Conservation (phyloP, 2,113 vertebrate genomes). For the Stegastes partitus region DNA sequence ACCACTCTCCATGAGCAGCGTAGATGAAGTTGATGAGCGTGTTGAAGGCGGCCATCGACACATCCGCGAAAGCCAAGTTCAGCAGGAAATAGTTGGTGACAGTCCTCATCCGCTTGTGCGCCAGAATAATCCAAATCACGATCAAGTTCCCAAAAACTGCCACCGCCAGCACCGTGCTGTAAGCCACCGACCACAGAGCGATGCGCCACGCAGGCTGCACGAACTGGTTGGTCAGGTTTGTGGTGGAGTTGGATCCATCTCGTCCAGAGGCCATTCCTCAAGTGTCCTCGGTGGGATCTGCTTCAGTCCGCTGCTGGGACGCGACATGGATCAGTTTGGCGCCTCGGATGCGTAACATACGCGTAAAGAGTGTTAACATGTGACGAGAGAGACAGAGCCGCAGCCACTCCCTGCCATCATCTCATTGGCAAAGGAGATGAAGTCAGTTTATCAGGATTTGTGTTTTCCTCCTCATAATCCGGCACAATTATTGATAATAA, state of each 20-base stretch:
- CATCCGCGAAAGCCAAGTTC: constrained; percentile 94
- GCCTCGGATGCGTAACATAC: constrained; percentile 6
- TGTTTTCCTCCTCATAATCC: background rate
- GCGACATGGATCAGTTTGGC: constrained; percentile 15
- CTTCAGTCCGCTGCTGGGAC: background rate
- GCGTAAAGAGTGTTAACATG: background rate
- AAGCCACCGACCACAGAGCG: constrained; percentile 93
- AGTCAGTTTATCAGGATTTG: background rate
- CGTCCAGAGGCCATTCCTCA: constrained; percentile 75
- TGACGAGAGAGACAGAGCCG: constrained; percentile 24
- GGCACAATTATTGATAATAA: background rate
- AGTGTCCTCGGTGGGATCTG: background rate
- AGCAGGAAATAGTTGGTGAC: constrained; percentile 97
- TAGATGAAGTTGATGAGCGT: constrained; percentile 96
- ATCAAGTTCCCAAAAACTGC: constrained; percentile 93
- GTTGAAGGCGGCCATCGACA: constrained; percentile 95
- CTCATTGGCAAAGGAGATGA: too few relatives aligned
- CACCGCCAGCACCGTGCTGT: constrained; percentile 90
- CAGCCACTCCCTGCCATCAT: background rate
- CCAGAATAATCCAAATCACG: constrained; percentile 97
- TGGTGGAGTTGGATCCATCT: constrained; percentile 69
- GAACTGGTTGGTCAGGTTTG: constrained; percentile 90
- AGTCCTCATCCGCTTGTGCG: constrained; percentile 95
- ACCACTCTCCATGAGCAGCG: constrained; percentile 94
- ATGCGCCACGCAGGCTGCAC: constrained; percentile 95